A percentile compares a stretch with the other conserved stretches of the same genome.
Conservation (phyloP, 2,888 invertebrate species). For the Agelastica alni region DNA sequence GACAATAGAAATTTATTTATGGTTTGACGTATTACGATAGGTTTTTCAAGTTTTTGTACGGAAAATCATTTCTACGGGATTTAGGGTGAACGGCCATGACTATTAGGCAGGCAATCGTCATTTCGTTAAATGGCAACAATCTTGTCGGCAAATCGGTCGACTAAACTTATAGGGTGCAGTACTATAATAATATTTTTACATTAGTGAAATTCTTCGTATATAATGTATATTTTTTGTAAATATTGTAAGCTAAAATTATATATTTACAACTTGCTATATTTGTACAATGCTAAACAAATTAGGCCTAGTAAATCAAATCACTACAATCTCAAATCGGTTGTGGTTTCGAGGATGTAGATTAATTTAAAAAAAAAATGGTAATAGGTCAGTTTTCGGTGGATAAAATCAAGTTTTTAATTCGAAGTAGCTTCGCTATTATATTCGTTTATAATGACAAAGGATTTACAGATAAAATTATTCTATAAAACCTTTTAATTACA, state of each 20-base stretch:
- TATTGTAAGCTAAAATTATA: constrained; percentile 51
- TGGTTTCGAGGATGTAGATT: constrained; percentile 41
- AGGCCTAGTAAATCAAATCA: constrained; percentile 55
- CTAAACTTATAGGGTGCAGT: constrained; percentile 49
- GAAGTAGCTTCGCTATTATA: too few species aligned
- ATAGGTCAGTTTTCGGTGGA: constrained; percentile 1
- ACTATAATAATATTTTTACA: constrained; percentile 51
- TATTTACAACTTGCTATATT: constrained; percentile 54
- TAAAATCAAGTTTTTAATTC: too few species aligned
- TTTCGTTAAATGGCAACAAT: constrained; percentile 20
- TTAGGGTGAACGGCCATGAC: too few species aligned
- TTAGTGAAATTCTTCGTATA: constrained; percentile 52
- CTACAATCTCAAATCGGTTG: constrained; percentile 48
- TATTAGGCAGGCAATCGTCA: constrained; percentile 42
- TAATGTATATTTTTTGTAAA: constrained; percentile 58
- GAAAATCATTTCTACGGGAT: too few species aligned
- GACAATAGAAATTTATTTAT: too few species aligned
- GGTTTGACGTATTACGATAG: too few species aligned
- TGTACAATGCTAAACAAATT: constrained; percentile 54
- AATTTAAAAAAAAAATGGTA: constrained; percentile 23
- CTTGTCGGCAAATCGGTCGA: neutral
- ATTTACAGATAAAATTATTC: too few species aligned
- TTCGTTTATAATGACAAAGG: too few species aligned
- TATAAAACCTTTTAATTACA: too few species aligned
- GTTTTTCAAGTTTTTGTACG: too few species aligned